These are phyloP conservation scores for Acanthornis magna DNA, from an alignment of 2,797 vertebrate genomes.

Conservation along the genomic window DNA sequence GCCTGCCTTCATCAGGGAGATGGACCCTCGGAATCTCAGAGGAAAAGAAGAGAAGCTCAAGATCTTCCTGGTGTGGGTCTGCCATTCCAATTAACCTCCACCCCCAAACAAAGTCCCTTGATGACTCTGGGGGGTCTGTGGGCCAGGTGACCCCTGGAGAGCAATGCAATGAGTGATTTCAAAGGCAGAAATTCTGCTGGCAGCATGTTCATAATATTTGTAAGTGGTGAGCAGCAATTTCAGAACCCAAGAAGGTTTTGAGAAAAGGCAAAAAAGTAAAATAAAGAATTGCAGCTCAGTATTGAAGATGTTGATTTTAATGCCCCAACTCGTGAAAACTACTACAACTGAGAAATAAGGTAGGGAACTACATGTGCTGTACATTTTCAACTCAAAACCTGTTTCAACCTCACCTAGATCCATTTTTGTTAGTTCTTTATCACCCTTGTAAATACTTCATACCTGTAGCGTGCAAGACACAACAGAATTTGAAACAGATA, in stretches of 20 bases:
- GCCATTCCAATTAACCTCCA: not conserved
- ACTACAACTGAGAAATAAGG: not conserved
- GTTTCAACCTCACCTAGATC: not conserved
- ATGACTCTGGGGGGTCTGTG: not conserved
- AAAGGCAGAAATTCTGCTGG: not conserved
- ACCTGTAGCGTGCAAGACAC: fast-evolving
- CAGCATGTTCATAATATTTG: not conserved
- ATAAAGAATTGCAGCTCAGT: fast-evolving
- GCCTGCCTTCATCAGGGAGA: conserved; percentile 43
- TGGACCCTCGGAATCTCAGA: not conserved
- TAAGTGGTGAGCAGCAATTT: not conserved
- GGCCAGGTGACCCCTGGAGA: not conserved
- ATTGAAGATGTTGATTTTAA: fast-evolving
- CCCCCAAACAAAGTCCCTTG: fast-evolving
- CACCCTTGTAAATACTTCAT: not conserved
- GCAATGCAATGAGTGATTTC: not conserved
- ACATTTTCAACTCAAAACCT: not conserved
- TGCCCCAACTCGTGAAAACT: not conserved
- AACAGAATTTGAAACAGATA: not conserved
- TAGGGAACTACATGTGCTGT: not conserved
- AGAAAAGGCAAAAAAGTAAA: not conserved
- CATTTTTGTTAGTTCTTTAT: not conserved
- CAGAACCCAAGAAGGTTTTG: not conserved
- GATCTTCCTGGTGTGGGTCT: not conserved
- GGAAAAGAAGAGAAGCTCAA: not conserved